phyloP scores from a whole-genome alignment of 2,113 vertebrate species.

The Brachyhypopomus occidentalis region DNA sequence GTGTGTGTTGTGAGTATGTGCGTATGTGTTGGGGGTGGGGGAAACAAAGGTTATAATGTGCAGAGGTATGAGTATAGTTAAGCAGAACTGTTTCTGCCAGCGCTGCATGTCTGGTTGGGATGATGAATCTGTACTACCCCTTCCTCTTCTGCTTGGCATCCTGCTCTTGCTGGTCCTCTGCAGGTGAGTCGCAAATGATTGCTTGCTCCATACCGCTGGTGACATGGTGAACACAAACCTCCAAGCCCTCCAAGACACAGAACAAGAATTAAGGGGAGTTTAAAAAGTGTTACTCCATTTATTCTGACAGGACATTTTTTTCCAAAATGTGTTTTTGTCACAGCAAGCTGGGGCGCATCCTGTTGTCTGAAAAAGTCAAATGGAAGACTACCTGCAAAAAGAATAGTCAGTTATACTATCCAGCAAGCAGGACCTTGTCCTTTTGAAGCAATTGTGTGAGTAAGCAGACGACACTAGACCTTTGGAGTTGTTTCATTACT shows the following conservation, averaged over 20 bases:
- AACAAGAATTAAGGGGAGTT: too few species aligned
- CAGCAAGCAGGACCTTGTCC: constrained; percentile 39
- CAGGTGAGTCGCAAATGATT: constrained; percentile 26
- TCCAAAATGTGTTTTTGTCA: constrained; percentile 4
- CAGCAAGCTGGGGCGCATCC: not conserved
- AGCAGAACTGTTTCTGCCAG: not conserved
- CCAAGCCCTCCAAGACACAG: too few species aligned
- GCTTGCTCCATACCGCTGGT: not conserved
- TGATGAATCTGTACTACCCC: constrained; percentile 15
- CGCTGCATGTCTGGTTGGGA: not conserved
- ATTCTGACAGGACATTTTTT: not conserved
- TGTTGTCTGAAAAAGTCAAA: constrained; percentile 37
- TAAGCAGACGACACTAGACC: not conserved
- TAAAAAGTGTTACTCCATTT: not conserved
- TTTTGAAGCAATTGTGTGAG: constrained; percentile 43
- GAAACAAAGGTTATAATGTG: constrained; percentile 39
- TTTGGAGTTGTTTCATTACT: not conserved
- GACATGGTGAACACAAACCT: too few species aligned
- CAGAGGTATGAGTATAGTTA: not conserved
- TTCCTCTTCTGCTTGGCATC: constrained; percentile 4
- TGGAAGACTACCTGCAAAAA: not conserved
- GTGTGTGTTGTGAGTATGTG: not conserved
- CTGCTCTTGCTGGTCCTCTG: not conserved
- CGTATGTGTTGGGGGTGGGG: constrained; percentile 1
- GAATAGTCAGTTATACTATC: constrained; percentile 3